phyloP scores from a whole-genome alignment of 2,797 vertebrate genomes.

The Thripadectes ignobilis region DNA sequence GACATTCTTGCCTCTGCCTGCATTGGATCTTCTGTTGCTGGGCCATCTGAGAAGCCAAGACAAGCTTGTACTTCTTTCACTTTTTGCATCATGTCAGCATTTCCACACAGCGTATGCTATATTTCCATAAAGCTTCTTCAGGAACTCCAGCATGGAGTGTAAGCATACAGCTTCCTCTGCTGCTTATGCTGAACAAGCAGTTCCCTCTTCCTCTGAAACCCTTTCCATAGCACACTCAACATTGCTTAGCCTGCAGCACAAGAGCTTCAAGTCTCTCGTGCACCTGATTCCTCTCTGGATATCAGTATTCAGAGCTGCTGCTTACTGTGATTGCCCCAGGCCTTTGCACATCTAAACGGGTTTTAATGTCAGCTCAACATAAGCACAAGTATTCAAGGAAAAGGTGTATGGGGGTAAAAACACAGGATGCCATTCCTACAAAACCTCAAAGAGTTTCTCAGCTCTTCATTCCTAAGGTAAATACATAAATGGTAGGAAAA shows the following conservation, averaged over 20 bases:
- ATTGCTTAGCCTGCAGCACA: neutral
- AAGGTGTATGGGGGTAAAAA: neutral
- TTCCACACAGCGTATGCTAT: neutral
- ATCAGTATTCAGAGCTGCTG: neutral
- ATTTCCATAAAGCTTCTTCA: conserved; percentile 28
- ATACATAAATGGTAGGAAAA: neutral
- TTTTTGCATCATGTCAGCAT: neutral
- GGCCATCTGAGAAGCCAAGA: neutral
- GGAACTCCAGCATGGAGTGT: neutral
- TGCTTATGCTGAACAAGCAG: neutral
- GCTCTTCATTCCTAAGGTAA: neutral
- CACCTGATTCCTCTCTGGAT: neutral
- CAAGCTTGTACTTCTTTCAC: conserved; percentile 14
- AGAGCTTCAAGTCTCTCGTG: neutral
- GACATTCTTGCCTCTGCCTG: neutral
- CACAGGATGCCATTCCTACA: neutral
- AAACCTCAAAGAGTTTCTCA: neutral
- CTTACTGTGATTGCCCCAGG: neutral
- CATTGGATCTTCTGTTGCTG: neutral
- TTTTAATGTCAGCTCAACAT: neutral
- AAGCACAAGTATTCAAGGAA: neutral
- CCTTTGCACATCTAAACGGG: neutral
- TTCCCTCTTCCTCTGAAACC: neutral
- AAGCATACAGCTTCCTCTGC: neutral
- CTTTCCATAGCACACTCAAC: neutral